Base-by-base conservation (phyloP, 2,888 invertebrate species). In the Galerucella pusilla region DNA sequence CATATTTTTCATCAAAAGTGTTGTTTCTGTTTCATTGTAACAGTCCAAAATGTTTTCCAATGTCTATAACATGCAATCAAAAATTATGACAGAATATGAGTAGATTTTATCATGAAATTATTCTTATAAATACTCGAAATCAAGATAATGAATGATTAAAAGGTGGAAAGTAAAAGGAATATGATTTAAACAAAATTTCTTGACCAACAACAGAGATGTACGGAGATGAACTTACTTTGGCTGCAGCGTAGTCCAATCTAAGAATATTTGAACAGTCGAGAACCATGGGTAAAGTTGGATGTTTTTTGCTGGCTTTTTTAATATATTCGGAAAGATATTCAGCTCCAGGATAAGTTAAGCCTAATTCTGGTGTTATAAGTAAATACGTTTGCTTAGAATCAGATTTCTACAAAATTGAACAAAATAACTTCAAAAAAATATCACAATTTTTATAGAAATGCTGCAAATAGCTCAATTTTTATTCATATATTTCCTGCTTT, bases 261-360 rank as follows among this genome's bases (percentile, higher is more conserved):
- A 91, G 89, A 77, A 95, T 89, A 77, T 90, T 90, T 1, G 84
- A 83, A 81, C 93, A 94, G 86, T 95, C 92, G 1, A 96, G 83
- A 0, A 91, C 89, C 28, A 93, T 84, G 0, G 91, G 91, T n/a
- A 88, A 88, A 46, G 88, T 83, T 76, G 86, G 85, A 64, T 85
- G 78, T 49, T 90, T 90, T 11, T 75, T 80, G 67, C 81, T 80
- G 10, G 90, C 89, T 68, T 89, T 87, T 52, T 86, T 86, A 68
- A 94, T 88, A 81, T 90, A 89, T 65, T 90, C 88, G 9, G 91
- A 89, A 60, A 94, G 85, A 79, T 90, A 90, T 85, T 93, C 93
- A 2, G 92, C 91, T 66, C 93, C 92, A 45, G 94, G 91, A 88
- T 93, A 96, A 84, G 91, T 91, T 68, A 95, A 87, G 68, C 93